A percentile compares a stretch with the other conserved stretches of the same genome.
Conservation (phyloP, 2,797 vertebrate genomes). For the Calcarius lapponicus region DNA sequence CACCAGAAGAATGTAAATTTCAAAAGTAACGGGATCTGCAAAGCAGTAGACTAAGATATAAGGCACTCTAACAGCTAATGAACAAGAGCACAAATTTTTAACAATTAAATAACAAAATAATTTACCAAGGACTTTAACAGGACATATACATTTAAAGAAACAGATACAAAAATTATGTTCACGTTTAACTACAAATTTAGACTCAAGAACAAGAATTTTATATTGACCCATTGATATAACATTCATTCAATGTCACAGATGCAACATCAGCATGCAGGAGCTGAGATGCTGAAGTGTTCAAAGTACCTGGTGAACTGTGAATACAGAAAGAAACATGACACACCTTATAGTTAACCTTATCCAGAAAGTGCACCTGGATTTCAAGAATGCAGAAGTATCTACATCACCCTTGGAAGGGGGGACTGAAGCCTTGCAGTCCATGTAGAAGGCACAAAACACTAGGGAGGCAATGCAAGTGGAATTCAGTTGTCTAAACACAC, state of each 20-base stretch:
- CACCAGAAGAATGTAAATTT: neutral
- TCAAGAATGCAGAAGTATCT: neutral
- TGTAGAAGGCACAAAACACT: neutral
- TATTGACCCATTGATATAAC: neutral
- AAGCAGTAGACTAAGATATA: neutral
- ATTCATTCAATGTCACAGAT: neutral
- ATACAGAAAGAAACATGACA: neutral
- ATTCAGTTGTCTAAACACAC: neutral
- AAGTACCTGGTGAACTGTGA: neutral
- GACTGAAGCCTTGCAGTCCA: neutral
- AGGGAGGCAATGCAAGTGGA: neutral
- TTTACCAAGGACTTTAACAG: neutral
- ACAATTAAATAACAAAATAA: neutral
- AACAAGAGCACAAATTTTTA: neutral
- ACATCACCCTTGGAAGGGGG: rapidly evolving
- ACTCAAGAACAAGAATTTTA: neutral
- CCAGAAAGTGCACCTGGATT: neutral
- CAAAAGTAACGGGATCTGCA: neutral
- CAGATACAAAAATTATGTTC: neutral
- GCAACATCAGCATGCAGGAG: neutral
- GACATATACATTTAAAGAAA: neutral
- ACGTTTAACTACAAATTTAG: neutral
- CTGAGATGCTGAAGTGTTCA: neutral
- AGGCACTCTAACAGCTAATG: neutral
- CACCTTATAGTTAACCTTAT: neutral